phyloP scores from a whole-genome alignment of 2,113 vertebrate species.

The Ptilorrhoa leucosticta region DNA sequence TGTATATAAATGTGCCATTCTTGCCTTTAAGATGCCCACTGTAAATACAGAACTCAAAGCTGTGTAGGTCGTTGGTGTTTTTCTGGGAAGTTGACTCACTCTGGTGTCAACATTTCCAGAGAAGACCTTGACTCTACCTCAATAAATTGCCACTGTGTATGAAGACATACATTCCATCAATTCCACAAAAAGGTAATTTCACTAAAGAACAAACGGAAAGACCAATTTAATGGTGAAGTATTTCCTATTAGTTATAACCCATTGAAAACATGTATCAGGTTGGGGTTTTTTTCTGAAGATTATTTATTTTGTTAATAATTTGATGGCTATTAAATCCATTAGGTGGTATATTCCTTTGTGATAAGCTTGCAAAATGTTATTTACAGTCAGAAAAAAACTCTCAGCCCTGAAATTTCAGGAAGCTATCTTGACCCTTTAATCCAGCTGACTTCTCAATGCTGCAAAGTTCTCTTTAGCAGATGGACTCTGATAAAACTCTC shows the following conservation, averaged over 20 bases:
- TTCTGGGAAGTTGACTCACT: neutral
- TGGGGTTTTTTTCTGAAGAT: neutral
- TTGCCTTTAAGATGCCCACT: neutral
- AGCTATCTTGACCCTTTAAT: slow-evolving; percentile 23
- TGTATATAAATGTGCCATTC: neutral
- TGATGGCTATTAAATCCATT: neutral
- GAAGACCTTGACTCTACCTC: neutral
- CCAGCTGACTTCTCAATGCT: neutral
- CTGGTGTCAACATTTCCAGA: neutral
- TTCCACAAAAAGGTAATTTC: neutral
- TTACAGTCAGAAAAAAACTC: neutral
- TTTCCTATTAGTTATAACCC: neutral
- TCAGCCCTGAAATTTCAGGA: neutral
- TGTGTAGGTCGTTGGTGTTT: neutral
- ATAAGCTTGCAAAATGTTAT: neutral
- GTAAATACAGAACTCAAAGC: neutral
- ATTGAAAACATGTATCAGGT: neutral
- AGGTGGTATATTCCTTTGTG: neutral
- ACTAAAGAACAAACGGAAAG: neutral
- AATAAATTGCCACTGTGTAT: neutral
- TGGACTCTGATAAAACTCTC: neutral
- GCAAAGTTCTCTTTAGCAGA: neutral
- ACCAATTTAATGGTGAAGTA: neutral
- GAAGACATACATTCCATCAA: neutral
- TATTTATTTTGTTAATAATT: neutral